phyloP scores from a whole-genome alignment of 2,113 vertebrate genomes.

The Myotis davidii region DNA sequence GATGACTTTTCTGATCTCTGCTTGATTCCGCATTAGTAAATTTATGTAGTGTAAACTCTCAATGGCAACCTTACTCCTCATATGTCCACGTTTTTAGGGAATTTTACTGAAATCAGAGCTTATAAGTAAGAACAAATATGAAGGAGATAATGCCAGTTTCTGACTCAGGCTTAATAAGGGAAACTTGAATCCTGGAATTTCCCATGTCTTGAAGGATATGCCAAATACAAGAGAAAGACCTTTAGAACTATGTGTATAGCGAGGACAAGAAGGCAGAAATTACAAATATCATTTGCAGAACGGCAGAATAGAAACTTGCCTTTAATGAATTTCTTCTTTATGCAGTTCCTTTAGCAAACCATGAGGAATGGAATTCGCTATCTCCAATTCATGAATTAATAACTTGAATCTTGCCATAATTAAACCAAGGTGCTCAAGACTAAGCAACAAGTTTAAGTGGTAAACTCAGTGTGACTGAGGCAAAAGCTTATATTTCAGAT shows the following conservation, averaged over 20 bases:
- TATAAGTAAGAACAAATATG: not conserved
- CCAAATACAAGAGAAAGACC: not conserved
- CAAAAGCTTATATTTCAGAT: not conserved
- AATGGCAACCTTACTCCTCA: not conserved
- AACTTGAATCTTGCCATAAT: not conserved
- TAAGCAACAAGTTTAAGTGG: not conserved
- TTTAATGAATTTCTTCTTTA: not conserved
- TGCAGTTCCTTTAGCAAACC: not conserved
- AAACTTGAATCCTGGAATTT: not conserved
- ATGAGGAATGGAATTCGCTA: not conserved
- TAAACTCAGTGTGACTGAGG: not conserved
- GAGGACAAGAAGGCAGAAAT: not conserved
- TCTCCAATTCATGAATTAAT: not conserved
- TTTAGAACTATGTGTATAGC: not conserved
- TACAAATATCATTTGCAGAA: not conserved
- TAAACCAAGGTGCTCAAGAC: not conserved
- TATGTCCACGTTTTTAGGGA: not conserved
- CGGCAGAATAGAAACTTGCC: not conserved
- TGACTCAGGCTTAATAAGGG: not conserved
- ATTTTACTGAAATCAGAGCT: constrained; percentile 12
- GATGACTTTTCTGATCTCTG: not conserved
- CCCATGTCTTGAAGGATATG: not conserved
- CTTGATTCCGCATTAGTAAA: not conserved
- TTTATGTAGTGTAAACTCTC: not conserved
- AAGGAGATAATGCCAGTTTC: not conserved